A percentile compares a stretch with the other conserved stretches of the same genome.
Evolutionary conservation across 2,888 invertebrate species (phyloP).

Genomic region (Ochropacha duplaris): DNA sequence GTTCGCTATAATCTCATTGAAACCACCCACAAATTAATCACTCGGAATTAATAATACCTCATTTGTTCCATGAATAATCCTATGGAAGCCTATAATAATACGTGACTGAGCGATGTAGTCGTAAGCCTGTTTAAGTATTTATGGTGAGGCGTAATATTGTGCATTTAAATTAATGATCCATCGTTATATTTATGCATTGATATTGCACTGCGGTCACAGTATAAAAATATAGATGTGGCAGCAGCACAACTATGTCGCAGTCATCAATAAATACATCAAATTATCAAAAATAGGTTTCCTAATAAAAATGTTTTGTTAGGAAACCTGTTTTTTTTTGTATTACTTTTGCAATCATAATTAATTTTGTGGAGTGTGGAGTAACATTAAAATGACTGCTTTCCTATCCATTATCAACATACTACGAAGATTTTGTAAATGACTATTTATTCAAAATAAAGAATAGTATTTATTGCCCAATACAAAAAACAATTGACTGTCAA

Average conservation of each 20-base stretch:
- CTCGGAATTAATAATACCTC: constrained; percentile 50
- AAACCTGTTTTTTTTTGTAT: too few relatives aligned
- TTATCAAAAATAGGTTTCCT: background rate
- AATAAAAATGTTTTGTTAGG: too few relatives aligned
- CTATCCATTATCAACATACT: too few relatives aligned
- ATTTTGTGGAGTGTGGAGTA: too few relatives aligned
- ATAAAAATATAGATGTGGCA: background rate
- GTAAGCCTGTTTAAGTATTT: constrained; percentile 27
- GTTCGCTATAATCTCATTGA: constrained; percentile 16
- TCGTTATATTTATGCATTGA: constrained; percentile 46
- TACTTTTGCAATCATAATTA: too few relatives aligned
- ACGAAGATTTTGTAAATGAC: too few relatives aligned
- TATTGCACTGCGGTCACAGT: constrained; percentile 12
- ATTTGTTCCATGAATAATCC: constrained; percentile 46
- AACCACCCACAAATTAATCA: constrained; percentile 38
- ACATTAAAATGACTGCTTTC: too few relatives aligned
- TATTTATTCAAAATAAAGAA: too few relatives aligned
- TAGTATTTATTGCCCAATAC: too few relatives aligned
- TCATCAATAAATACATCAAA: too few relatives aligned
- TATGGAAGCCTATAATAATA: constrained; percentile 21
- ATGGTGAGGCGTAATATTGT: constrained; percentile 33
- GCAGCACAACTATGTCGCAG: background rate
- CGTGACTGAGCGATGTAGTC: background rate
- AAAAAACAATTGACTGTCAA: too few relatives aligned
- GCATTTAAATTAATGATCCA: constrained; percentile 52